Evolutionary conservation across 35 echinoderm and acorn worm genomes (phyloP).

Genomic region (Heliocidaris erythrogramma): DNA sequence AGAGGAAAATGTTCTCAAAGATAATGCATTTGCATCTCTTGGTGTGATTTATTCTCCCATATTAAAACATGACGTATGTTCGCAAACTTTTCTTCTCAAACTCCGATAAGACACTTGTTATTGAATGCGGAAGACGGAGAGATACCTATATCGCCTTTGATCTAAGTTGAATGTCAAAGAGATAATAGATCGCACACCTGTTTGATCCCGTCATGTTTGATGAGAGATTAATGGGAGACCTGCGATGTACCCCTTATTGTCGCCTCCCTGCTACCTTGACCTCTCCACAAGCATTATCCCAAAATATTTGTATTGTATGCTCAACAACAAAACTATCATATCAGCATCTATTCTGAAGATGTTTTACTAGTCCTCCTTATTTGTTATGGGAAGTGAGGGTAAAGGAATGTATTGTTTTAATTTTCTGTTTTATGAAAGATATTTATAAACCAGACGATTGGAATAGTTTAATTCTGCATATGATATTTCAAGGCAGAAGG

Average conservation of each 20-base stretch:
- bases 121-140: background rate
- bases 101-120: background rate
- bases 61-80: constrained; percentile 3
- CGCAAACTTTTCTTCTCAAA: background rate
- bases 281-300: background rate
- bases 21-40: background rate
- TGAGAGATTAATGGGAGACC: background rate
- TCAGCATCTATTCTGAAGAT: background rate
- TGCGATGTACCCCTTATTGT: background rate
- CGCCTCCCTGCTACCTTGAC: background rate
- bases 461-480: background rate
- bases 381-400: no score
- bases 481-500: background rate
- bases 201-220: background rate
- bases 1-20: background rate
- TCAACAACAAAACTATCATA: background rate
- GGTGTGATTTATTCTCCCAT: background rate
- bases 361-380: no score
- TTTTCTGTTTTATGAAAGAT: no score
- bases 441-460: no score
- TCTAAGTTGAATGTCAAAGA: background rate
- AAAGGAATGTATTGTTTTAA: no score
- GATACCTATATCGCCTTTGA: background rate
- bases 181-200: background rate
- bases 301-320: background rate